Conservation (phyloP, 2,888 invertebrate genomes). For the Eugnorisma glareosa region DNA sequence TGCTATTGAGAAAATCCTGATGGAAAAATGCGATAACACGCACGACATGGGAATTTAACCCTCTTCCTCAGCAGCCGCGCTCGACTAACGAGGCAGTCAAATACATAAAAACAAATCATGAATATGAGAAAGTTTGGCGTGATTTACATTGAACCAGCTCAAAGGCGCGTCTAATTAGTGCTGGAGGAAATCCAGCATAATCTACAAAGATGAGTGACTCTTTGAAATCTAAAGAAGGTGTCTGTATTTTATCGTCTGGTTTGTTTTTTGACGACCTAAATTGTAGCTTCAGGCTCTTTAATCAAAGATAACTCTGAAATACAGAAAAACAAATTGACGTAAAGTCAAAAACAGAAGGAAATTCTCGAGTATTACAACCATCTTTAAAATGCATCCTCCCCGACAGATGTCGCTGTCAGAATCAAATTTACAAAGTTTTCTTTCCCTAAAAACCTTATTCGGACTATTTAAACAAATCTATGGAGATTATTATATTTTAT, state of each 20-base stretch:
- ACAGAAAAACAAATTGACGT: background rate
- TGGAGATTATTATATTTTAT: too few relatives aligned
- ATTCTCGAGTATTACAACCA: background rate
- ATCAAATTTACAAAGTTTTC: background rate
- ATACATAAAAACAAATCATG: background rate
- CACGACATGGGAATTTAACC: background rate
- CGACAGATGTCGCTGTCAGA: background rate
- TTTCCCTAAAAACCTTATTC: background rate
- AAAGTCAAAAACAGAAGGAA: background rate
- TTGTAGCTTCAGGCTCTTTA: background rate
- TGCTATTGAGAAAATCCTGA: background rate
- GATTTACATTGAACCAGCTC: conserved; percentile 2
- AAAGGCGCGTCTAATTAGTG: conserved; percentile 4
- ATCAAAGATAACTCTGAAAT: background rate
- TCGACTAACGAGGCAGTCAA: background rate
- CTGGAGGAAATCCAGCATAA: background rate
- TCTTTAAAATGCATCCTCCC: background rate
- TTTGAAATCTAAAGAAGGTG: background rate
- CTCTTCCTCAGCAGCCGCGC: background rate
- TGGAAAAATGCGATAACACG: background rate
- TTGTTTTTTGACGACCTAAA: background rate
- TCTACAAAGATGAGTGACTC: conserved; percentile 6
- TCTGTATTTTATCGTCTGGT: background rate
- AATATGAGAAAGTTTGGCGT: background rate
- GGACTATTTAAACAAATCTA: background rate